Percentiles rank a stretch among this genome's conserved stretches.
These are phyloP conservation scores for Hipposideros armiger DNA, from an alignment of 2,113 vertebrate genomes.

Conservation along the genomic window DNA sequence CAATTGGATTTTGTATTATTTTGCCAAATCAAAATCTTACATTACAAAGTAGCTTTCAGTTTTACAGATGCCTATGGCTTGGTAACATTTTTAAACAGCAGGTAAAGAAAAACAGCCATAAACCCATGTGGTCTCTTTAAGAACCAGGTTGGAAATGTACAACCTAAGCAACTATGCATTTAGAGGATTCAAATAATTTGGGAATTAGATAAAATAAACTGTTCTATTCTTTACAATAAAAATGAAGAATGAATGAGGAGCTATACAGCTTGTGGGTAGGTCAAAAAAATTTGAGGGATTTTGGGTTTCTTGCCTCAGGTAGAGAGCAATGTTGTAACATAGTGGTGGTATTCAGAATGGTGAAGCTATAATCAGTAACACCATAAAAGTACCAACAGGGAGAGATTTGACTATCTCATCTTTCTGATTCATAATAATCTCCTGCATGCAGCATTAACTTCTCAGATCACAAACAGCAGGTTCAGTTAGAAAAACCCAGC, in stretches of 20 bases:
- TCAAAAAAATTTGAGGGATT: not conserved
- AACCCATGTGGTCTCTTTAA: not conserved
- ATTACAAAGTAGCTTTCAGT: constrained; percentile 68
- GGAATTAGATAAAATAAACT: not conserved
- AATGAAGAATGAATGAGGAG: not conserved
- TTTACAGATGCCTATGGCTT: not conserved
- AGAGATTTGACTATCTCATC: not conserved
- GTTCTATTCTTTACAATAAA: not conserved
- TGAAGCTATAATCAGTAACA: not conserved
- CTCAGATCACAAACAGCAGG: constrained; percentile 10
- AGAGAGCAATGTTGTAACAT: not conserved
- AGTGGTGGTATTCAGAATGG: not conserved
- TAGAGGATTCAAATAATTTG: not conserved
- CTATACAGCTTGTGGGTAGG: not conserved
- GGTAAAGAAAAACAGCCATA: constrained; percentile 16
- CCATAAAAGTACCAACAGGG: not conserved
- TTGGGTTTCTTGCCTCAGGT: not conserved
- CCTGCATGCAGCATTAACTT: not conserved
- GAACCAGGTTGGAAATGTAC: not conserved
- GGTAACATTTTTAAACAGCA: constrained; percentile 42
- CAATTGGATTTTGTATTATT: constrained; percentile 56
- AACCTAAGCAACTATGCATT: not conserved
- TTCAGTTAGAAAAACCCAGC: constrained; percentile 4
- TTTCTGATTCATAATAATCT: constrained; percentile 18
- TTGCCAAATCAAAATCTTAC: constrained; percentile 32